Evolutionary conservation across 2,888 invertebrate species (phyloP), one percentile per base, ranked within the genome.

Genomic region (Melanargia galathea): DNA sequence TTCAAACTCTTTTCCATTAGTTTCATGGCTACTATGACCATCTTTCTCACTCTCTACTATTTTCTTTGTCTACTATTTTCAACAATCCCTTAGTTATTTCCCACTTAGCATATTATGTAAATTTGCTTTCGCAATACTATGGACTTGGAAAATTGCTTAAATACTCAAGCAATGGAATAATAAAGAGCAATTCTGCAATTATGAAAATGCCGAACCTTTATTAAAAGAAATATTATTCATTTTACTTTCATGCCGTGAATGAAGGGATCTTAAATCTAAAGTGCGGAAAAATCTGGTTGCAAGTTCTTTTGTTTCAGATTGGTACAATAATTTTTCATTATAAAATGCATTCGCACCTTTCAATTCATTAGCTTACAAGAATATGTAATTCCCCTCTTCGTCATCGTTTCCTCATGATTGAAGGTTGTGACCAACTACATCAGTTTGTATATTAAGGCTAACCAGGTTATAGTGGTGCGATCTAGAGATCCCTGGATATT

Each of bases 41-140:
- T n/a, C n/a, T n/a, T n/a, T n/a, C n/a, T n/a, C n/a, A n/a, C n/a
- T n/a, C n/a, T n/a, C n/a, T n/a, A n/a, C 8, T 13, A 13, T 8
- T 43, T 43, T 56, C 16, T 43, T n/a, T 43, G 33, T 43, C 55
- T 56, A 56, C 26, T 56, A 43, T 56, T 56, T 56, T 56, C 43
- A 43, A 43, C 43, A 43, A 22, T 43, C 64, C 66, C 64, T 68
- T 59, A 62, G 63, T 66, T 62, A 65, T 70, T 72, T 64, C 67
- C 71, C 68, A 75, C 78, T 88, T 84, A 81, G 80, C 83, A 87
- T 85, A 81, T 86, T 81, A 84, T 83, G 80, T 81, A 83, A 81
- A 72, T 71, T 70, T 65, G 57, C 60, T 58, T 63, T 69, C 64
- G 65, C 66, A 70, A 71, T 67, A 65, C 66, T 54, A 67, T 70